A percentile compares a stretch with the other conserved stretches of the same genome.
Evolutionary conservation across 92 coral and sea anemone species (phyloP).

Genomic region (Palythoa grandiflora): DNA sequence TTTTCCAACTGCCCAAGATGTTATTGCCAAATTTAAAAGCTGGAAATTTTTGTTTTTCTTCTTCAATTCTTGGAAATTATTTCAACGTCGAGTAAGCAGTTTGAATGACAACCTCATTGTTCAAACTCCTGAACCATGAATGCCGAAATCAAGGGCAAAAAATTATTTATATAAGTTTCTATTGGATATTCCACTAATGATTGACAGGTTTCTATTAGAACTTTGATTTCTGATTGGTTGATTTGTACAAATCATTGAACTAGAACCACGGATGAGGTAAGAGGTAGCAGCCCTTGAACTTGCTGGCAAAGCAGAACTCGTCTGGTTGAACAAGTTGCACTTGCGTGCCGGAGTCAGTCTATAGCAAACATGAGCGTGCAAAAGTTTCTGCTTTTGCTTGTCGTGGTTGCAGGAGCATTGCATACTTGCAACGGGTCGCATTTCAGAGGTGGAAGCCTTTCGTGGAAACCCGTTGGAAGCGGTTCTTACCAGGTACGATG

Average conservation of each 20-base stretch:
- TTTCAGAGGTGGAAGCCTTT: slow-evolving; percentile 60
- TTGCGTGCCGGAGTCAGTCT: no score
- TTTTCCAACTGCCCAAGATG: no score
- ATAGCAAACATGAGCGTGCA: slow-evolving; percentile 7
- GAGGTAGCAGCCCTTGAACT: neutral
- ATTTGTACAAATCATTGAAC: no score
- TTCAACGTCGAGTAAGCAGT: no score
- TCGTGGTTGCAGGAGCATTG: neutral
- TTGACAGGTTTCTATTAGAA: neutral
- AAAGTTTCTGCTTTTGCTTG: neutral
- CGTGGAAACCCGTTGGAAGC: slow-evolving; percentile 46
- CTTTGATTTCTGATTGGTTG: neutral
- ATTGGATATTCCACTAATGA: neutral
- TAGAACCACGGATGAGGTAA: neutral
- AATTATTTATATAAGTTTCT: neutral
- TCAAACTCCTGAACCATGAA: no score
- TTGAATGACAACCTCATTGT: no score
- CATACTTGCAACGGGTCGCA: slow-evolving; percentile 39
- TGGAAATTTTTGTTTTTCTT: no score
- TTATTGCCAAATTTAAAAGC: no score
- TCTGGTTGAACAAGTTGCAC: neutral
- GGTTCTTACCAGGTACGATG: neutral
- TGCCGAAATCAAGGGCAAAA: no score
- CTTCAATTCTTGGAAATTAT: no score
- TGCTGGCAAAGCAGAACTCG: neutral